A percentile compares a stretch with the other conserved stretches of the same genome.
Evolutionary conservation across 2,888 invertebrate species (phyloP).

Genomic region (Scaeva pyrastri): DNA sequence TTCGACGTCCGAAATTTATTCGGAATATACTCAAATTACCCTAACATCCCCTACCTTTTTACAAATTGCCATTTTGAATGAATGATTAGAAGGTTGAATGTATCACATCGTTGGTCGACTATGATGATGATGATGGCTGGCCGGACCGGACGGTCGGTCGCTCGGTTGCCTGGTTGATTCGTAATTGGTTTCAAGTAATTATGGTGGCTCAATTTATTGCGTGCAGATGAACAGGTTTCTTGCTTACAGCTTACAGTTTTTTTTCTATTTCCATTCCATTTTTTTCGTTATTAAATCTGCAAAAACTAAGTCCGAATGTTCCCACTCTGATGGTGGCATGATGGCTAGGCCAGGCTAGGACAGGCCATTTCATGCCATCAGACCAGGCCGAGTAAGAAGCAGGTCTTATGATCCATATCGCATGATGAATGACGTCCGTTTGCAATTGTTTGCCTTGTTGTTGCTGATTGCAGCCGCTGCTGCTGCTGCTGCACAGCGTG

Average conservation of each 20-base stretch:
- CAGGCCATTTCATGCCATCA: neutral
- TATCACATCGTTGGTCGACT: conserved; percentile 51
- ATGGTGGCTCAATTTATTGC: conserved; percentile 71
- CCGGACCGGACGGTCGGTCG: conserved; percentile 12
- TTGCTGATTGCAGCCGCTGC: too few species aligned
- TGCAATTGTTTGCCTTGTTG: conserved; percentile 54
- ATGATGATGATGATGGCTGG: conserved; percentile 19
- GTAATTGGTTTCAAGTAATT: conserved; percentile 74
- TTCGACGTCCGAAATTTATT: too few species aligned
- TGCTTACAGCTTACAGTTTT: neutral
- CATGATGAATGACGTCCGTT: conserved; percentile 74
- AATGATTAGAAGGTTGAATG: conserved; percentile 70
- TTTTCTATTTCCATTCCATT: neutral
- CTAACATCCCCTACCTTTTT: conserved; percentile 17
- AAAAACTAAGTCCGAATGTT: conserved; percentile 2
- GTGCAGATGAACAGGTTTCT: conserved; percentile 74
- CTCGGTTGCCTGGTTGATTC: conserved; percentile 48
- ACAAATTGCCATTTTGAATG: conserved; percentile 65
- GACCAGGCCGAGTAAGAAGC: conserved; percentile 34
- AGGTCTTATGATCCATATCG: conserved; percentile 72
- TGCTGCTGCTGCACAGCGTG: neutral
- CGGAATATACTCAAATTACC: neutral
- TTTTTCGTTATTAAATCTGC: conserved; percentile 28
- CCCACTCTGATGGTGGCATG: conserved; percentile 31
- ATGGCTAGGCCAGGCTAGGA: conserved; percentile 10